These are phyloP conservation scores for Brachionus sp. DNA, from an alignment of 1,140 invertebrate genomes.

Conservation along the genomic window DNA sequence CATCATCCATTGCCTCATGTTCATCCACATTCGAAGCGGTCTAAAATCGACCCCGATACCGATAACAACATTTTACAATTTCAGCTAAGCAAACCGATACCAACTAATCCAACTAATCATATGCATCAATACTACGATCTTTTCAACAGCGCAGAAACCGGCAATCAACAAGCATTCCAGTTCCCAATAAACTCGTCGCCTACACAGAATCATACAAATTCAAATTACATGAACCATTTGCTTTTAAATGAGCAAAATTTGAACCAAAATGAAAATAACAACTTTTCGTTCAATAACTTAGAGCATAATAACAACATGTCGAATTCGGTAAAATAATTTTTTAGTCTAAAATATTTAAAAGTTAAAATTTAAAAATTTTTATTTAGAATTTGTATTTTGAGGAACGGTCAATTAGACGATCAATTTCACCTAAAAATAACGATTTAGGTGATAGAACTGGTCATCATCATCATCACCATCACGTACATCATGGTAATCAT, in stretches of 20 bases:
- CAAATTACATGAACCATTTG: background rate
- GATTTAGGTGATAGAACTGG: background rate
- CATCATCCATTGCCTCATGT: background rate
- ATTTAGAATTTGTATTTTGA: constrained; percentile 11
- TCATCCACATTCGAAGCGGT: background rate
- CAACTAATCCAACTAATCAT: background rate
- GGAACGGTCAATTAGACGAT: background rate
- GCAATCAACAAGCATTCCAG: background rate
- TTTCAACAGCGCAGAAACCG: background rate
- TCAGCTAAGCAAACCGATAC: background rate
- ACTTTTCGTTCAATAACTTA: background rate
- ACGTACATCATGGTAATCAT: background rate
- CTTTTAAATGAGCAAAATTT: background rate
- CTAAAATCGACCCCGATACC: background rate
- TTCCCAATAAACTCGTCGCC: background rate
- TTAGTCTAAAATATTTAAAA: background rate
- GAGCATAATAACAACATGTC: background rate
- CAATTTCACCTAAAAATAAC: background rate
- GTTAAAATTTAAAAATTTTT: background rate
- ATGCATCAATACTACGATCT: background rate
- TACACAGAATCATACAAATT: background rate
- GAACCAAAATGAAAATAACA: background rate
- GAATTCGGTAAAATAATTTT: background rate
- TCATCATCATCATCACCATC: background rate
- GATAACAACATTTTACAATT: background rate